Evolutionary conservation across 1,140 invertebrate species (phyloP).

Genomic region (Drosophila tsacasi): DNA sequence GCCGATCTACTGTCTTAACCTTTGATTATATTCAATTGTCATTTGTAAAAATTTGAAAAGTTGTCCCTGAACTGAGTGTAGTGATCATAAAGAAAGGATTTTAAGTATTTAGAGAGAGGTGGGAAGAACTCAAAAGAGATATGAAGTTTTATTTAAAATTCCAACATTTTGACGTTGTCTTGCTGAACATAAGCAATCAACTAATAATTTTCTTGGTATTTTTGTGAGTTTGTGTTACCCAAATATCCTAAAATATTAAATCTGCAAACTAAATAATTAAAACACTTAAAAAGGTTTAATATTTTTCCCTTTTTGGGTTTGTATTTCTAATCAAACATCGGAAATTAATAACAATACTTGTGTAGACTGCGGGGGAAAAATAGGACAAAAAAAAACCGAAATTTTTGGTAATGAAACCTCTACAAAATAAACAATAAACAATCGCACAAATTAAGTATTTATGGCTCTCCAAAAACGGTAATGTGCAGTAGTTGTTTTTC

Average conservation of each 20-base stretch:
- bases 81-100: constrained; percentile 10
- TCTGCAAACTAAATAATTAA: background rate
- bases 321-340: background rate
- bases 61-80: constrained; percentile 6
- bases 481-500: background rate
- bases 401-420: background rate
- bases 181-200: background rate
- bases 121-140: background rate
- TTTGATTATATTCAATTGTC: background rate
- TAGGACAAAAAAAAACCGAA: background rate
- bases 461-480: background rate
- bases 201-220: background rate
- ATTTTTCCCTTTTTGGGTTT: background rate
- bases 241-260: background rate
- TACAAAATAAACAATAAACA: background rate
- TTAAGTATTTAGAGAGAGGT: background rate
- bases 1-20: too few species aligned
- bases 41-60: background rate
- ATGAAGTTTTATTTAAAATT: background rate
- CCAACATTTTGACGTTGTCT: background rate
- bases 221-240: background rate
- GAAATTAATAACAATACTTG: background rate
- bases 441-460: background rate
- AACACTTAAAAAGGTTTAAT: background rate
- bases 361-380: background rate